phyloP scores from a whole-genome alignment of 2,888 invertebrate species.

The Steinernema hermaphroditum region DNA sequence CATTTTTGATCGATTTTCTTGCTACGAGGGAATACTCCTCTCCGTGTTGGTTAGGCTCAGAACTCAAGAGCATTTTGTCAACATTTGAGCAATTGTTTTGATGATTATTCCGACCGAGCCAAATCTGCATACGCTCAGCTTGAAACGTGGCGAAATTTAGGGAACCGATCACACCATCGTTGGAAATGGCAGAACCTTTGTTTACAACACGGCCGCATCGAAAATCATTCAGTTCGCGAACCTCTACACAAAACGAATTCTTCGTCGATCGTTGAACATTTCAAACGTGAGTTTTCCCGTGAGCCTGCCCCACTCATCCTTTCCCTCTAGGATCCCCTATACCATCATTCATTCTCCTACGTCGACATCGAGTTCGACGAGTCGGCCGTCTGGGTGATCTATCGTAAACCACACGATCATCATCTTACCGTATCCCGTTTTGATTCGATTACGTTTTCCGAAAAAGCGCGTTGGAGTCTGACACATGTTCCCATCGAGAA shows the following conservation, averaged over 20 bases:
- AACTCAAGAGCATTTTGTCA: no score
- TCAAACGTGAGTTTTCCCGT: not conserved
- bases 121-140: no score
- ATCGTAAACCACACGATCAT: conserved; percentile 8
- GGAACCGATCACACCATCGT: conserved; percentile 36
- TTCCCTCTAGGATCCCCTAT: conserved; percentile 26
- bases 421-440: conserved; percentile 5
- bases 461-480: conserved; percentile 20
- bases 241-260: not conserved
- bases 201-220: not conserved
- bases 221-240: not conserved
- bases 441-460: not conserved
- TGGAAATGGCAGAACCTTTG: not conserved
- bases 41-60: no score
- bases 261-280: not conserved
- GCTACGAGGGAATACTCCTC: no score
- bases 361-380: conserved; percentile 29
- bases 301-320: not conserved
- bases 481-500: not conserved
- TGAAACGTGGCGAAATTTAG: conserved; percentile 29
- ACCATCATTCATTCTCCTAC: conserved; percentile 12
- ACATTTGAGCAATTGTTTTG: no score
- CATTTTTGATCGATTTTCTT: no score
- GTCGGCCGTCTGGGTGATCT: conserved; percentile 12
- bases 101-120: no score